phyloP scores from a whole-genome alignment of 2,888 invertebrate genomes.

The Dryococelus australis region DNA sequence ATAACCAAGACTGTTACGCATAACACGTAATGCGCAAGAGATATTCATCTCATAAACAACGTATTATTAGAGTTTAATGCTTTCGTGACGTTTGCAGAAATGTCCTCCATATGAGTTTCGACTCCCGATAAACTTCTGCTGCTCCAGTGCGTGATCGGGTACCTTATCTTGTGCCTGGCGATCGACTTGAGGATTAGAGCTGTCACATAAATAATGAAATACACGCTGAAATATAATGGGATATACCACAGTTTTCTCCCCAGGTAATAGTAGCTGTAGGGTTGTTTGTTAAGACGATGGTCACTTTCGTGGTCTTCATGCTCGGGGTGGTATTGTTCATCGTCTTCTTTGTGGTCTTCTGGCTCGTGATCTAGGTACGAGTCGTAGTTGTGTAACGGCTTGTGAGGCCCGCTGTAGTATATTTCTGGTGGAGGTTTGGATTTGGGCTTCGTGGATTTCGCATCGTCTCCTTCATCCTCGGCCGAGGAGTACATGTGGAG shows the following conservation, averaged over 20 bases:
- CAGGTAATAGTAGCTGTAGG: slow-evolving; percentile 76
- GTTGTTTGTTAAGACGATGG: slow-evolving; percentile 53
- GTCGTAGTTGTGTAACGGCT: slow-evolving; percentile 31
- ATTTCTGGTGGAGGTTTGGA: not conserved
- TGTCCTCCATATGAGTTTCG: not conserved
- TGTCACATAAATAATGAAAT: slow-evolving; percentile 69
- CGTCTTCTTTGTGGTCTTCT: not conserved
- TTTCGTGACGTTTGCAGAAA: slow-evolving; percentile 16
- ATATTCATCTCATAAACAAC: not conserved
- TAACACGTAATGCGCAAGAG: too few species aligned
- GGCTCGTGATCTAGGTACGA: slow-evolving; percentile 29
- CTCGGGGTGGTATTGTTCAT: slow-evolving; percentile 7
- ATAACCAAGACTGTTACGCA: too few species aligned
- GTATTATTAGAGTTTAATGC: not conserved
- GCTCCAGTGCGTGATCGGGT: slow-evolving; percentile 51
- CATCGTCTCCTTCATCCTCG: not conserved
- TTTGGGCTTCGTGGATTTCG: not conserved
- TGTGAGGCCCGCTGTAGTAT: slow-evolving; percentile 20
- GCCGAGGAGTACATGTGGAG: not conserved
- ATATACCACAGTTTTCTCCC: slow-evolving; percentile 79
- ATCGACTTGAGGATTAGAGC: slow-evolving; percentile 76
- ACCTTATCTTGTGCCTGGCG: slow-evolving; percentile 72
- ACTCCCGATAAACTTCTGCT: slow-evolving; percentile 5
- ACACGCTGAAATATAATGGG: slow-evolving; percentile 78
- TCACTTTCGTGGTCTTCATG: slow-evolving; percentile 33